Base-by-base conservation (phyloP, 2,888 invertebrate genomes). In the Halocaridina rubra region DNA sequence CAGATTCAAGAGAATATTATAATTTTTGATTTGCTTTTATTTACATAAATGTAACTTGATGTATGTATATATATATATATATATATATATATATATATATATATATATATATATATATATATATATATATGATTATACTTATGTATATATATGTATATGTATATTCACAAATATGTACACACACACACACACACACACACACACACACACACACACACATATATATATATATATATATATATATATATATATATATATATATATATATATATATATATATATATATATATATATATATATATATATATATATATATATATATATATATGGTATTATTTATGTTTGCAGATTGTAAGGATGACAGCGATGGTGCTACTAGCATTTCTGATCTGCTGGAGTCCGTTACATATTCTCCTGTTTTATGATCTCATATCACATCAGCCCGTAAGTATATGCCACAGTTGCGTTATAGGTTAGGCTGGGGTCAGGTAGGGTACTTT, bases 311-410 rank as follows among this genome's bases (percentile, higher is more conserved):
- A 16, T 29, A 22, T 10, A 64, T 3, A 22, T 3, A n/a, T 10
- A n/a, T 10, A 71, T 29, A n/a, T 29, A 16, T 29, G 13, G 10
- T 7, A 8, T 61, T 5, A 13, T 24, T 22, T 59, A 33, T 32
- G 8, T 61, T n/a, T 46, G 0, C 69, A 82, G 82, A 71, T 82
- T 16, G 82, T 82, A 30, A 59, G 24, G 53, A 61, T 82, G 82
- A 82, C 82, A 0, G 82, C 77, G 0, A 57, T 71, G 24, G 82
- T 82, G 19, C 61, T 82, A 5, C 19, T 61, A 8, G 78, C 69
- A 3, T 82, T 82, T n/a, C 53, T 46, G 3, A 16, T 33, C 7
- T 82, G 82, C 22, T 82, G 82, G 82, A 22, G 59, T 5, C 82
- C 82, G n/a, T 71, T 82, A 2, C 77, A 82, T 46, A 32, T 59